These are phyloP conservation scores for Exaiptasia diaphana DNA, from an alignment of 64 coral and sea anemone species.

Conservation along the genomic window DNA sequence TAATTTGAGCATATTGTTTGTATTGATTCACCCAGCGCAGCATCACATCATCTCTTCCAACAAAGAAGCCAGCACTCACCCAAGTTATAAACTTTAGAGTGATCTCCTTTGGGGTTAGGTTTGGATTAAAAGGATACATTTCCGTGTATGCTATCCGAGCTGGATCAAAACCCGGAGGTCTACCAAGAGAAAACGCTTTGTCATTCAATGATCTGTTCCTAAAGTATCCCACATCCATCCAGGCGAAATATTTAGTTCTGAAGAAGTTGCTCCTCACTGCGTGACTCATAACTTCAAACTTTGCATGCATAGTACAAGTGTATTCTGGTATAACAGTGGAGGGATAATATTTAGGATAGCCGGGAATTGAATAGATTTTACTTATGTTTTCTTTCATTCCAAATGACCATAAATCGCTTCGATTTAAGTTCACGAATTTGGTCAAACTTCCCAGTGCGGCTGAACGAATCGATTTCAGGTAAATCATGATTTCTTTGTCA, in stretches of 20 bases:
- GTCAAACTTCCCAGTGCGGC: not conserved
- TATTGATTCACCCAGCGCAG: not conserved
- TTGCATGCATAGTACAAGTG: not conserved
- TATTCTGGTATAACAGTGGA: not conserved
- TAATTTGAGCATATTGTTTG: not conserved
- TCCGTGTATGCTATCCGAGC: not conserved
- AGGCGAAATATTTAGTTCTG: not conserved
- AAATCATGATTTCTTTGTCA: not conserved
- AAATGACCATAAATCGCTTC: not conserved
- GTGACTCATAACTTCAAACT: not conserved
- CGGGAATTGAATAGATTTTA: not conserved
- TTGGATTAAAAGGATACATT: not conserved
- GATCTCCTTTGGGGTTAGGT: not conserved
- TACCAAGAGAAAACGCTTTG: not conserved
- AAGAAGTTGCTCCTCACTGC: not conserved
- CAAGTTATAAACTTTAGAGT: not conserved
- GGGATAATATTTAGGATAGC: not conserved
- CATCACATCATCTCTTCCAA: not conserved
- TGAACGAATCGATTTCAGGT: not conserved
- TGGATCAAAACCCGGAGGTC: not conserved
- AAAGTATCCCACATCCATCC: conserved; percentile 1
- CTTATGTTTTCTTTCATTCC: not conserved
- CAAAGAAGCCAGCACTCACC: not conserved
- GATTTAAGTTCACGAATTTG: not conserved
- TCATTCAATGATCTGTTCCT: not conserved